phyloP scores from a whole-genome alignment of 2,113 vertebrate species.

The Peromyscus leucopus region DNA sequence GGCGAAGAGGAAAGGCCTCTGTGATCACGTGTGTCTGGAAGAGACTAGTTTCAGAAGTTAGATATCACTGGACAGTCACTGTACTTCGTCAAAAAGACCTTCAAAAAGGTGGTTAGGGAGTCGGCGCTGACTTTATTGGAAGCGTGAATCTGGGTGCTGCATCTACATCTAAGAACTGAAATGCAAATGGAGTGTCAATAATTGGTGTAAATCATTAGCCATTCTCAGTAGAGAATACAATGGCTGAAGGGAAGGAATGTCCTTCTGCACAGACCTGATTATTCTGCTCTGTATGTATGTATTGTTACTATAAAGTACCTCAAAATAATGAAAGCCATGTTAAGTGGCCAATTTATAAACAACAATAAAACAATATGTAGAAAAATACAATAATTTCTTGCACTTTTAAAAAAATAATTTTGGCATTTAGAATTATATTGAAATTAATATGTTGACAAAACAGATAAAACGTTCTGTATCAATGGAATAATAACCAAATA shows the following conservation, averaged over 20 bases:
- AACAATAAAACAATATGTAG: background rate
- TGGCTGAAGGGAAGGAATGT: background rate
- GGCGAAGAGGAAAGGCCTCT: background rate
- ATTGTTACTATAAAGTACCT: background rate
- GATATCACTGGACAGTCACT: background rate
- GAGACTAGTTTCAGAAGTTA: background rate
- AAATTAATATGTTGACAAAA: background rate
- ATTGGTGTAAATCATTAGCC: background rate
- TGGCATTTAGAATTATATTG: slow-evolving; percentile 5
- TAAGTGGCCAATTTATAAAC: background rate
- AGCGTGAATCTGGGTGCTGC: background rate
- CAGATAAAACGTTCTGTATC: background rate
- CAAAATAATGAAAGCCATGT: background rate
- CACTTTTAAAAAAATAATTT: background rate
- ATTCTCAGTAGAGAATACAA: background rate
- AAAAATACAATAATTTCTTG: background rate
- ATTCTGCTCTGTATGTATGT: background rate
- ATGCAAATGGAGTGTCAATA: background rate
- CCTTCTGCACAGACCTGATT: background rate
- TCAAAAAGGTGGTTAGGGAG: background rate
- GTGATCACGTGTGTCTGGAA: background rate
- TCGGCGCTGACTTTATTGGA: background rate
- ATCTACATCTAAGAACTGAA: background rate
- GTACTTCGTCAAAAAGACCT: background rate
- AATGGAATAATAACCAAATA: background rate